Evolutionary conservation across 2,888 invertebrate species (phyloP).

Genomic region (Prosopocoilus inquinatus): DNA sequence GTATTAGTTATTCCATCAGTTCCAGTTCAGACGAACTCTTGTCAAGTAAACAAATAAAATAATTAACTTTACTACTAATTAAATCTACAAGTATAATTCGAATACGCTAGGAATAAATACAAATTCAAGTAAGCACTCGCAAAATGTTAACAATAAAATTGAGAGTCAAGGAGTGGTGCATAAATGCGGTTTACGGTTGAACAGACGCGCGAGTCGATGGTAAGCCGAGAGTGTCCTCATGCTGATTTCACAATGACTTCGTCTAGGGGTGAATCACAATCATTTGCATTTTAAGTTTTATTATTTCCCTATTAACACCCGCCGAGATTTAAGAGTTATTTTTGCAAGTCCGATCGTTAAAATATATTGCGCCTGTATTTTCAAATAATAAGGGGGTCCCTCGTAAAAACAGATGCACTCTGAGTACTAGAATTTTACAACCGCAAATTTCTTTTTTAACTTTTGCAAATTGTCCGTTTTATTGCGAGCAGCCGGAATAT

Average conservation of each 20-base stretch:
- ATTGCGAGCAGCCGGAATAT: background rate
- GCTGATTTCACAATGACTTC: conserved; percentile 6
- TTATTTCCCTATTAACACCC: conserved; percentile 33
- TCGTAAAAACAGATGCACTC: conserved; percentile 2
- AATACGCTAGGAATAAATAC: conserved; percentile 6
- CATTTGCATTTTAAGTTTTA: conserved; percentile 33
- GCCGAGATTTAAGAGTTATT: conserved; percentile 27
- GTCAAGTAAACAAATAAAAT: conserved; percentile 6
- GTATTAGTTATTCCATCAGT: background rate
- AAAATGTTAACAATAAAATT: conserved; percentile 21
- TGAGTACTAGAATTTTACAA: conserved; percentile 1
- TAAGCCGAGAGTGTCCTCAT: conserved; percentile 13
- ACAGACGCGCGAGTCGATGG: conserved; percentile 10
- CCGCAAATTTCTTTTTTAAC: background rate
- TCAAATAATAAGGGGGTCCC: background rate
- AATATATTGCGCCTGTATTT: conserved; percentile 1
- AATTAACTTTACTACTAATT: conserved; percentile 8
- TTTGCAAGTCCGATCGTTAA: conserved; percentile 1
- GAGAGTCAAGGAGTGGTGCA: conserved; percentile 17
- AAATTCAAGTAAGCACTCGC: conserved; percentile 10
- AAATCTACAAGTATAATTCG: conserved; percentile 11
- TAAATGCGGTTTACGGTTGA: conserved; percentile 21
- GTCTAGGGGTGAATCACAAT: conserved; percentile 6
- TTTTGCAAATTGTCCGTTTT: background rate
- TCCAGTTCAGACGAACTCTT: background rate